These are phyloP conservation scores for Chitala chitala DNA, from an alignment of 2,113 vertebrate genomes.

Conservation along the genomic window DNA sequence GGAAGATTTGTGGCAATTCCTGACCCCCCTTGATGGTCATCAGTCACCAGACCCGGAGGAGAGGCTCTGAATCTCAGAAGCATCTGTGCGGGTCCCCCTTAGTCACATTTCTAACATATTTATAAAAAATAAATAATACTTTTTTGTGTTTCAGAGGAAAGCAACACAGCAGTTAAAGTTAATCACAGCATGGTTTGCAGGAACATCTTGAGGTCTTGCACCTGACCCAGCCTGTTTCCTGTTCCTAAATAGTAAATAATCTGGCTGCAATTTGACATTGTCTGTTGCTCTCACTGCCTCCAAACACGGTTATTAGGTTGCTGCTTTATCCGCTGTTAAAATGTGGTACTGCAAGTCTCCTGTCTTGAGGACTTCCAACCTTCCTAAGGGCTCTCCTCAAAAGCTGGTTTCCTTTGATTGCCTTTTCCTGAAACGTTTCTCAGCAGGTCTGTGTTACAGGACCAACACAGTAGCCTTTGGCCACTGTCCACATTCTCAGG, in stretches of 20 bases:
- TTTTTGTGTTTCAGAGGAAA: no score
- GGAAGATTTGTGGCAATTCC: no score
- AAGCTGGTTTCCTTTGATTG: not conserved
- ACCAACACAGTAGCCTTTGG: not conserved
- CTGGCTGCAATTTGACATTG: not conserved
- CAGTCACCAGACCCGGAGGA: not conserved
- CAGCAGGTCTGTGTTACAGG: not conserved
- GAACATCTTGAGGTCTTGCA: not conserved
- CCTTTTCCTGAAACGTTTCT: not conserved
- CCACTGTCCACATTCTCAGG: not conserved
- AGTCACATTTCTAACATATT: not conserved
- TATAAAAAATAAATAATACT: no score
- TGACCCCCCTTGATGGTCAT: not conserved
- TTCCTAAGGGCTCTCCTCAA: not conserved
- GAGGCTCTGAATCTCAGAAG: no score
- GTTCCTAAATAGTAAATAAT: not conserved
- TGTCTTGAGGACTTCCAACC: not conserved
- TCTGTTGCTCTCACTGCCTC: not conserved
- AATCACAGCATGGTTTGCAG: not conserved
- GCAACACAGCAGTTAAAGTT: no score
- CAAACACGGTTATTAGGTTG: not conserved
- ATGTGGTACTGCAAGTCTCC: not conserved
- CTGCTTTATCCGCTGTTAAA: not conserved
- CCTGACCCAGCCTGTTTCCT: not conserved
- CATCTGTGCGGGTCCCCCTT: not conserved